Evolutionary conservation across 2,797 vertebrate genomes (phyloP), one percentile per base, ranked within the genome.

Genomic region (Nyctalus aviator): DNA sequence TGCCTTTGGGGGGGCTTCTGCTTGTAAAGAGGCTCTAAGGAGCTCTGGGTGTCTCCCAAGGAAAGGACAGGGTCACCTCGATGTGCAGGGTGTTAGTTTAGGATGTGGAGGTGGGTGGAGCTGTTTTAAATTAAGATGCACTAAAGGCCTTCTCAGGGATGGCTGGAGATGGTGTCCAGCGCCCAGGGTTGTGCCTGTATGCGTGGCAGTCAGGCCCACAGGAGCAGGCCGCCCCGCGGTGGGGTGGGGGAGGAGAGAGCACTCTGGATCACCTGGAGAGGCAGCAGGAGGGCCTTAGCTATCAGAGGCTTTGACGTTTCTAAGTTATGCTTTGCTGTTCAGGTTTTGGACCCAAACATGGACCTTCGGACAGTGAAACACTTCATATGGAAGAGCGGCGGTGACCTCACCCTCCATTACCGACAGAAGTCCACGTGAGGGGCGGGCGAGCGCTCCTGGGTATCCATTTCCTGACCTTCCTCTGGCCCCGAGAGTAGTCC

Each of bases 261-360:
- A 11, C 15, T 48, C 83, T 20, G 18, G 18, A 3, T 73, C 82
- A 14, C 57, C 35, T 25, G n/a, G 30, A n/a, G n/a, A 23, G n/a
- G 5, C 59, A 59, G 30, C 20, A 37, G 9, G 9, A 55, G 30
- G 41, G 17, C 48, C n/a, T 82, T 72, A 50, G 69, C 6, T 79
- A 6, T 5, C 48, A 48, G 53, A 57, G 68, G 66, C 84, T 88
- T 30, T 30, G 27, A 88, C 20, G 5, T 59, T 83, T 23, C 79
- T 83, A 25, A 64, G 8, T 53, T 75, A 18, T n/a, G 23, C 94
- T 87, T 48, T 96, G 11, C 86, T 35, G 0, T 82, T 57, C 91
- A 99, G 99, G 99, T 99, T 98, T 98, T 99, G 97, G 99, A 99
- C 97, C 99, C 99, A 15, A 99, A 99, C 97, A 99, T 99, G 99